phyloP scores from a whole-genome alignment of 2,113 vertebrate genomes.

The Cyanoderma ruficeps region DNA sequence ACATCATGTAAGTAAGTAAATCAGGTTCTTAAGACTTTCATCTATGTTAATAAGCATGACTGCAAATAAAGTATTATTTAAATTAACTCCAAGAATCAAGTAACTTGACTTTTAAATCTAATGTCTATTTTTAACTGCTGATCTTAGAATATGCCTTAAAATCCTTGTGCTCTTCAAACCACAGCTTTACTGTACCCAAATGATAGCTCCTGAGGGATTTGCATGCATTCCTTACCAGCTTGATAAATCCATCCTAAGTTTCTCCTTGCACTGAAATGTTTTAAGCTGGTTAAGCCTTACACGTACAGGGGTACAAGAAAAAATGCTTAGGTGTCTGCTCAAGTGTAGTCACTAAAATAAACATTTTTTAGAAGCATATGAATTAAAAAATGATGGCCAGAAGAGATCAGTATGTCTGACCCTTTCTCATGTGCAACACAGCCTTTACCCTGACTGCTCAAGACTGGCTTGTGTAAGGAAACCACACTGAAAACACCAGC shows the following conservation, averaged over 20 bases:
- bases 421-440: background rate
- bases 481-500: background rate
- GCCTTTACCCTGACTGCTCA: background rate
- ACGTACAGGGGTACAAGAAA: background rate
- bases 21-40: background rate
- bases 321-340: background rate
- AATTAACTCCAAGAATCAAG: background rate
- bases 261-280: background rate
- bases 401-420: background rate
- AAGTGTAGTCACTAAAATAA: background rate
- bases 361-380: background rate
- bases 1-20: background rate
- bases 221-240: constrained; percentile 30
- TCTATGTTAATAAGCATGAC: background rate
- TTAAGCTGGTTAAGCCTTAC: constrained; percentile 1
- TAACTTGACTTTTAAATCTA: background rate
- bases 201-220: constrained; percentile 19
- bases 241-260: constrained; percentile 19
- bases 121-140: background rate
- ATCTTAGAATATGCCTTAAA: background rate
- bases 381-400: background rate
- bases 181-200: constrained; percentile 5
- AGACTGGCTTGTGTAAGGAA: background rate
- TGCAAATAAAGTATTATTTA: background rate
- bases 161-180: background rate